These are phyloP conservation scores for Cryptoprocta ferox DNA, from an alignment of 2,797 vertebrate species.

Conservation along the genomic window DNA sequence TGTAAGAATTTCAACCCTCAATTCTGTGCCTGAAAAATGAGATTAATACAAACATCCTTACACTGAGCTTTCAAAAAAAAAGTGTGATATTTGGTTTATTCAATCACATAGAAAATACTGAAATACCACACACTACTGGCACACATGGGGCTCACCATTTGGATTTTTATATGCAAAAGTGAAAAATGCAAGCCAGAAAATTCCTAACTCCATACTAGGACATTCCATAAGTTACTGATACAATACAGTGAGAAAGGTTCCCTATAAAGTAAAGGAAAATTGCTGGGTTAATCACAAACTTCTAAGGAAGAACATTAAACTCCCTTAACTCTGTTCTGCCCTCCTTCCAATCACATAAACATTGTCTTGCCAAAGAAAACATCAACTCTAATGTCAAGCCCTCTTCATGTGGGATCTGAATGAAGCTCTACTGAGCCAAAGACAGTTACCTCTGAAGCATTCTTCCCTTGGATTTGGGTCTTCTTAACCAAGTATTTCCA, in stretches of 20 bases:
- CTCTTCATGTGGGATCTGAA: background rate
- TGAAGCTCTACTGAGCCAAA: background rate
- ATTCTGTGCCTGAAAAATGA: constrained; percentile 20
- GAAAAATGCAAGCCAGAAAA: background rate
- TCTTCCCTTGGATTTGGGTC: background rate
- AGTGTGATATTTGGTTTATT: background rate
- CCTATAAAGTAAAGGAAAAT: background rate
- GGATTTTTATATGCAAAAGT: background rate
- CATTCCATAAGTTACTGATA: background rate
- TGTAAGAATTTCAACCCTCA: background rate
- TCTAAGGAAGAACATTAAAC: background rate
- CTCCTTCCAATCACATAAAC: background rate
- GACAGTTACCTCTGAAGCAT: background rate
- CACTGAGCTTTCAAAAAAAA: background rate
- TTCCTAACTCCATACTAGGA: background rate
- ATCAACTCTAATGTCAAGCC: background rate
- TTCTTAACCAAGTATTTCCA: background rate
- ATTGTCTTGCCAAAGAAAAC: background rate
- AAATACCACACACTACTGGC: background rate
- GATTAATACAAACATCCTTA: background rate
- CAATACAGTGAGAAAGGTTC: background rate
- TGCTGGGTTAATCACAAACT: background rate
- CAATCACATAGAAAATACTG: background rate
- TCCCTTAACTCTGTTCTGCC: background rate
- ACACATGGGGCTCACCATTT: background rate